Percentiles rank a stretch among this genome's conserved stretches.
These are phyloP conservation scores for Hydractinia echinata DNA, from an alignment of 30 jellyfish, hydroid and myxozoan species.

Conservation along the genomic window DNA sequence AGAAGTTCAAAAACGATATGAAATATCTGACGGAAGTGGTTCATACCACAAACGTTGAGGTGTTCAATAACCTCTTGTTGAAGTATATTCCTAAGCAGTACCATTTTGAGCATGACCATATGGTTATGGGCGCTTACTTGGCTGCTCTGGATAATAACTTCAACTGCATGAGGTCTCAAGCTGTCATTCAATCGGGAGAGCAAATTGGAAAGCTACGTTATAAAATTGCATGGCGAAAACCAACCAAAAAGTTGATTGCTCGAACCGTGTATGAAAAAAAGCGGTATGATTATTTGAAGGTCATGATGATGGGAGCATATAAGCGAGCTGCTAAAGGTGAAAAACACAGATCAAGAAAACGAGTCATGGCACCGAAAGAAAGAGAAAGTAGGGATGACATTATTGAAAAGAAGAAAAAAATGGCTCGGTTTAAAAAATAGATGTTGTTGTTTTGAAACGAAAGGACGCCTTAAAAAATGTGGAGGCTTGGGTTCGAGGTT, in stretches of 20 bases:
- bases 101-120: constrained; percentile 8
- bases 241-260: constrained; percentile 1
- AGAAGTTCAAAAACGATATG: background rate
- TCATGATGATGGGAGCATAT: background rate
- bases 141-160: constrained; percentile 6
- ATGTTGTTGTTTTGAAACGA: too few relatives aligned
- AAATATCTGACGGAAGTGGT: background rate
- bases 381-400: background rate
- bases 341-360: background rate
- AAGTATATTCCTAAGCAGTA: constrained; percentile 10
- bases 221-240: constrained; percentile 10
- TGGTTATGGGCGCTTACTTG: background rate
- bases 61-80: background rate
- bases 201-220: constrained; percentile 12
- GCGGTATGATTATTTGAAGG: background rate
- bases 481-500: too few relatives aligned
- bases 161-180: background rate
- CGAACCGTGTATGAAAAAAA: constrained; percentile 2
- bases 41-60: background rate
- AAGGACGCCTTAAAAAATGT: too few relatives aligned
- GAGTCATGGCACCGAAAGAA: background rate
- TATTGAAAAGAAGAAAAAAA: background rate
- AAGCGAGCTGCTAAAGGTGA: background rate
- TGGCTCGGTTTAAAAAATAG: background rate
- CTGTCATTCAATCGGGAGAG: background rate